Base-by-base conservation (phyloP, 2,797 vertebrate genomes). In the Emydoidea blandingii region DNA sequence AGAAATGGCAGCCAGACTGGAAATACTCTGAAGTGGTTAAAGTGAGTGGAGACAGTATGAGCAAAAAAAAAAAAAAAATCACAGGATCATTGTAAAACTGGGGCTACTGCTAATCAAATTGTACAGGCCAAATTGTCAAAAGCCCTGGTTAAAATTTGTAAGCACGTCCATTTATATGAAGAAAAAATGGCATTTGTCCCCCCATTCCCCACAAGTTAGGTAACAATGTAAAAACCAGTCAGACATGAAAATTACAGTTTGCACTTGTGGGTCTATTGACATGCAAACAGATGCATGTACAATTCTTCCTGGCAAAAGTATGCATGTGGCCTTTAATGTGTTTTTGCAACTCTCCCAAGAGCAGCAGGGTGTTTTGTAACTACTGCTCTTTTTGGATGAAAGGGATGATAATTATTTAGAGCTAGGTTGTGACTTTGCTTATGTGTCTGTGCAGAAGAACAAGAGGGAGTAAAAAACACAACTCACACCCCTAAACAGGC, bases 1-100 rank as follows among this genome's bases (percentile, higher is more conserved):
- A 95, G 94, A 97, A 97, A 97, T 54, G 91, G 85, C 86, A 96
- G 68, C 18, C 87, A 82, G 72, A 91, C 37, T 89, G 84, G 88
- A 96, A 96, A 81, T 54, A 83, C 68, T 93, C 86, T 78, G 25
- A 37, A 74, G 57, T 93, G 82, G 97, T 94, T 93, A 93, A 94
- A 93, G 56, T 93, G 89, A 87, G 76, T 62, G 50, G 85, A 94
- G 57, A 50, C n/a, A 84, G 44, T 68, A 92, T 72, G 53, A 92
- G 16, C 0, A 0, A 91, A 95, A 93, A 92, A 34, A 72, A 27
- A 27, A 29, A 76, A 8, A 44, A 53, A 89, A 90, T 90, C 82
- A 92, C 74, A 92, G 85, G 29, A 81, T 0, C 2, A 1, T 2
- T 54, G 37, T 74, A 92, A 91, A 95, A 87, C 68, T 92, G 59